Conservation (phyloP, 2,797 vertebrate species). For the Crenuchus spilurus region DNA sequence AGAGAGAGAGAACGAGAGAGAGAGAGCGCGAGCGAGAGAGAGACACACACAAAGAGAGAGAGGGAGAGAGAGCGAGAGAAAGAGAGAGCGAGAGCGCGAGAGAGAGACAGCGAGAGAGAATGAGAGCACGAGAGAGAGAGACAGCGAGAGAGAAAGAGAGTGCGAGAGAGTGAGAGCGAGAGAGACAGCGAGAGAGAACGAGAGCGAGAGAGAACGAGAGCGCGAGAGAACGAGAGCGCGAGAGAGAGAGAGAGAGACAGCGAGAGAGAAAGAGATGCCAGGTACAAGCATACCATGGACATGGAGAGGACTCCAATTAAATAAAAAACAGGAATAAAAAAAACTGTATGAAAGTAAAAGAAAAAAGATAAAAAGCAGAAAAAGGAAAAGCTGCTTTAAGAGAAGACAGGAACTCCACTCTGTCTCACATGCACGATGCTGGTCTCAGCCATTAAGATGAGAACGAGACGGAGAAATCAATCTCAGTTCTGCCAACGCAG, state of each 20-base stretch:
- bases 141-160: no score
- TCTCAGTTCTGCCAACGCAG: slow-evolving; percentile 10
- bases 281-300: slow-evolving; percentile 75
- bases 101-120: slow-evolving; percentile 55
- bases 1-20: slow-evolving; percentile 63
- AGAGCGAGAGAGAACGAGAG: slow-evolving; percentile 44
- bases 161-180: slow-evolving; percentile 64
- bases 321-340: slow-evolving; percentile 76
- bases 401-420: slow-evolving; percentile 30
- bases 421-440: slow-evolving; percentile 50
- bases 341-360: slow-evolving; percentile 53
- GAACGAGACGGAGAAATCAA: slow-evolving; percentile 19
- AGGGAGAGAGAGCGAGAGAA: slow-evolving; percentile 61
- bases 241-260: background rate
- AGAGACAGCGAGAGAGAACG: slow-evolving; percentile 65
- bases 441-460: slow-evolving; percentile 12
- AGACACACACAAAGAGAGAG: slow-evolving; percentile 28
- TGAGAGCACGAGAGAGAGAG: slow-evolving; percentile 32
- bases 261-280: slow-evolving; percentile 47
- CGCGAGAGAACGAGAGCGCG: background rate
- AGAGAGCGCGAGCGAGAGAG: slow-evolving; percentile 49
- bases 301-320: slow-evolving; percentile 76
- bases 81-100: slow-evolving; percentile 62
- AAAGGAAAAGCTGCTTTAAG: slow-evolving; percentile 27
- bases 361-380: slow-evolving; percentile 22